These are phyloP conservation scores for Zaprionus camerounensis DNA, from an alignment of 1,140 invertebrate genomes.

Conservation along the genomic window DNA sequence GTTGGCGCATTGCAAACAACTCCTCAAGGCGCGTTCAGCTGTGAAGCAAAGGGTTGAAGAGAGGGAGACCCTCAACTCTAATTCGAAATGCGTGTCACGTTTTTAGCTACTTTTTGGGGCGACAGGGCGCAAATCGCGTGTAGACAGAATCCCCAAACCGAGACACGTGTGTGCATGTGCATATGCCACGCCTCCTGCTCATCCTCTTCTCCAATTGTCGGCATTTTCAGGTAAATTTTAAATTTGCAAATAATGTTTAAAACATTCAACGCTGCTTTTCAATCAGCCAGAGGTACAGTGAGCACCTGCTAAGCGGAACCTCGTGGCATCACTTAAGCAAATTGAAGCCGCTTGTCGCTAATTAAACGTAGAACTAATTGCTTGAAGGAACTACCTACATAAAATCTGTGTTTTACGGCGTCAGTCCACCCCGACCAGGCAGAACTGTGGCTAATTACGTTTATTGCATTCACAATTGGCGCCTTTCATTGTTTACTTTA, in stretches of 20 bases:
- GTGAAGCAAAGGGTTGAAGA: no score
- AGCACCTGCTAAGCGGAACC: conserved; percentile 8
- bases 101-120: conserved; percentile 71
- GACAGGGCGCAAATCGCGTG: conserved; percentile 55
- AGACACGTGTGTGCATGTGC: conserved; percentile 61
- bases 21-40: conserved; percentile 20
- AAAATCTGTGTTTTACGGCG: conserved; percentile 46
- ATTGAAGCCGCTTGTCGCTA: conserved; percentile 7
- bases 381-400: conserved; percentile 30
- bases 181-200: conserved; percentile 23
- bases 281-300: conserved; percentile 19
- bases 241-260: conserved; percentile 63
- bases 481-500: conserved; percentile 73
- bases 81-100: conserved; percentile 71
- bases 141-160: conserved; percentile 62
- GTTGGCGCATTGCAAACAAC: conserved; percentile 17
- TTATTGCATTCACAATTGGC: conserved; percentile 67
- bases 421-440: conserved; percentile 6
- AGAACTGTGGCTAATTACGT: conserved; percentile 57
- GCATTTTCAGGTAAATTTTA: conserved; percentile 50
- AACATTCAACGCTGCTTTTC: conserved; percentile 32
- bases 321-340: conserved; percentile 4
- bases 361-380: conserved; percentile 59
- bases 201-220: neutral
- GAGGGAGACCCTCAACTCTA: neutral